A percentile compares a stretch with the other conserved stretches of the same genome.
Evolutionary conservation across 2,888 invertebrate genomes (phyloP).

Genomic region (Griposia aprilina): DNA sequence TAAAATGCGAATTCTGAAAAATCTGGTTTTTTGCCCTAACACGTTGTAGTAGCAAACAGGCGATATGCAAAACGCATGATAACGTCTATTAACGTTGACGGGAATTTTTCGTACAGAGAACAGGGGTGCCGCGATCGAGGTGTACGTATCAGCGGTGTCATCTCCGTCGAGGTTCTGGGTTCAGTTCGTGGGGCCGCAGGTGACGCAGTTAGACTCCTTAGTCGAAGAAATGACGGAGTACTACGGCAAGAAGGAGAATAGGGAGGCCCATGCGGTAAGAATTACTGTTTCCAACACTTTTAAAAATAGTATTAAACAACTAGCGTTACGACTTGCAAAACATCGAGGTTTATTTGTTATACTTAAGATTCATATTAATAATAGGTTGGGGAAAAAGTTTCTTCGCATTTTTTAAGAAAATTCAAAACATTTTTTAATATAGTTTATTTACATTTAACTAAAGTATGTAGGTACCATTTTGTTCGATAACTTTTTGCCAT

Average conservation of each 20-base stretch:
- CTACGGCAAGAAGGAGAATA: slow-evolving; percentile 92
- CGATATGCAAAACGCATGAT: neutral
- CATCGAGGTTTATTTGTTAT: neutral
- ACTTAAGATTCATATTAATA: too few relatives aligned
- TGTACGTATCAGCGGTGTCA: slow-evolving; percentile 96
- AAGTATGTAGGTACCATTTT: too few relatives aligned
- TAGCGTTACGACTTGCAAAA: neutral
- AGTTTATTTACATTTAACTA: too few relatives aligned
- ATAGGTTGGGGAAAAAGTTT: too few relatives aligned
- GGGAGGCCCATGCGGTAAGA: slow-evolving; percentile 90
- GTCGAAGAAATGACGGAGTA: slow-evolving; percentile 96
- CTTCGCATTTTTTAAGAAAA: too few relatives aligned
- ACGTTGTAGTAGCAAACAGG: too few relatives aligned
- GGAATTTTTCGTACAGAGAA: slow-evolving; percentile 69
- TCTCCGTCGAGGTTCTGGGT: slow-evolving; percentile 96
- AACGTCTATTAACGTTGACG: neutral
- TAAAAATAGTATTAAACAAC: neutral
- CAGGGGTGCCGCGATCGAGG: slow-evolving; percentile 92
- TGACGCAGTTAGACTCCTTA: slow-evolving; percentile 94
- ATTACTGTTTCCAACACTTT: neutral
- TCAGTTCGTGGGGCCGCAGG: slow-evolving; percentile 94
- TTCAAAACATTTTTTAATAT: too few relatives aligned
- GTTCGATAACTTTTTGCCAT: too few relatives aligned
- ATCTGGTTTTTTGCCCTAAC: too few relatives aligned
- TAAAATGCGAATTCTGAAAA: too few relatives aligned